Evolutionary conservation across 2,888 invertebrate genomes (phyloP), one percentile per base, ranked within the genome.

Genomic region (Hemicrepidius hirtus): DNA sequence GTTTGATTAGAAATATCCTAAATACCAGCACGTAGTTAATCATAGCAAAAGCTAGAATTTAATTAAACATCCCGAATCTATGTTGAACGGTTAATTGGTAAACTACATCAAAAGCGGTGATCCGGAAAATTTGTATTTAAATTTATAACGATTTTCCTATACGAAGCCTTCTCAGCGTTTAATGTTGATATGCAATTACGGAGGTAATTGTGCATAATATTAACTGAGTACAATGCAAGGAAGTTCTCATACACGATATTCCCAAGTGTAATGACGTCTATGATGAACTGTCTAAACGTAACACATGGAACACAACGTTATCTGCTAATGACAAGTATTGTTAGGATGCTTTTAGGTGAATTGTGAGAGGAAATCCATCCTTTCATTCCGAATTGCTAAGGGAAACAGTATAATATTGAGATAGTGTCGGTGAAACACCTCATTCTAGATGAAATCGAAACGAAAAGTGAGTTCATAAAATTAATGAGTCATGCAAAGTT

Each of bases 321-420:
- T 65, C 64, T 65, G 64, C 64, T 65, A 65, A 65, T 65, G 64
- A 65, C 64, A 53, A 65, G 64, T 18, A 65, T 65, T 65, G 64
- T 65, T 50, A 21, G n/a, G 21, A 40, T 53, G 64, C 64, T 65
- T 65, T 65, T 65, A 53, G 64, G 64, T 53, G 53, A 65, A 65
- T 49, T 53, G 64, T 53, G 3, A 37, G 53, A 53, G 64, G 64
- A 65, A 65, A 65, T 65, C 64, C 64, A 50, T 63, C 63, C 63
- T 63, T 63, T 63, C 63, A 18, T 44, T 18, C 6, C 18, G 44
- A 63, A 46, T 46, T 63, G 32, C 46, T 49, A 18, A 32, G 63
- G 55, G 57, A 57, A 57, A 57, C 57, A 57, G 57, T 57, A 57
- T 37, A 57, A n/a, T 57, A 10, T 57, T 5, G n/a, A 16, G 57